Base-by-base conservation (phyloP, 2,797 vertebrate species). In the Halcyon smyrnensis region DNA sequence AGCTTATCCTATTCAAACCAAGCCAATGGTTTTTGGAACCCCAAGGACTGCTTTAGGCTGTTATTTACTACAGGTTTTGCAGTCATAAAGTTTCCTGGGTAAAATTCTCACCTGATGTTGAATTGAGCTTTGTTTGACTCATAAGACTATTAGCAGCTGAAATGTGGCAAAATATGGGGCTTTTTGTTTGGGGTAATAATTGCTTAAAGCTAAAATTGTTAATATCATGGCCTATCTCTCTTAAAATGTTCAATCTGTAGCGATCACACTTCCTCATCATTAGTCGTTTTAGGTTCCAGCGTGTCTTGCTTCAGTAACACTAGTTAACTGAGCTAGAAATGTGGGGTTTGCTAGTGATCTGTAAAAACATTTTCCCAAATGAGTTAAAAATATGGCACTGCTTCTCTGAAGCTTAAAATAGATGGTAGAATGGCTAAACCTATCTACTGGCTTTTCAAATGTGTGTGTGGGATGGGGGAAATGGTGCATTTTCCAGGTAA, bases 381-480 rank as follows among this genome's bases (percentile, higher is more conserved):
- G 7, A 70, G 19, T 37, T 36, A 45, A 82, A 86, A 87, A 70
- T 30, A 36, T 1, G 9, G 27, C 0, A 2, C 15, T 67, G 23
- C n/a, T 90, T 43, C 39, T 71, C 73, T 51, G 20, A 68, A 90
- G 25, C 15, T 32, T 76, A 45, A 76, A 77, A 43, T 34, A 28
- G 23, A 3, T 23, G 19, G 34, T 32, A 65, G 43, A 78, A 67
- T 14, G 28, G 32, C 25, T 75, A 68, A 71, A 30, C 25, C 25
- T 48, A 11, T 67, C 56, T 56, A 13, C 27, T 15, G 57, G 27
- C 43, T 74, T 77, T 32, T 56, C 36, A 37, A 6, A 8, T 2
- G 37, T 1, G 0, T 3, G 0, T 14, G 16, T 1, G 2, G 5
- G n/a, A 27, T 78, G 46, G 34, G 20, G 4, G 6, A 60, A 59